Percentiles rank a stretch among this genome's conserved stretches.
phyloP scores from a whole-genome alignment of 1,140 invertebrate species.

The Probaryconus sp. region DNA sequence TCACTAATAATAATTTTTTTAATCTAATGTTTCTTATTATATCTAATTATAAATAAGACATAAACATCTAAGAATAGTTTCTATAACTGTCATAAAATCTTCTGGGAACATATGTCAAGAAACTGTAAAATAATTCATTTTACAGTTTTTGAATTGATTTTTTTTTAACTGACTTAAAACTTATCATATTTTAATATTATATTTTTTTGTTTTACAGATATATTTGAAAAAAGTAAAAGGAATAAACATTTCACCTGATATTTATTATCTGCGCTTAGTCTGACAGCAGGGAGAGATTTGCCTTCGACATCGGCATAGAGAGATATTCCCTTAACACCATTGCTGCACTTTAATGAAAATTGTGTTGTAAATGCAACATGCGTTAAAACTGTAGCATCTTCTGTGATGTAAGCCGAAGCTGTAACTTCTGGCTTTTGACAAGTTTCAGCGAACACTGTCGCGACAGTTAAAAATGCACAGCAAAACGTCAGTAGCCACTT shows the following conservation, averaged over 20 bases:
- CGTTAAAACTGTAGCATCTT: constrained; percentile 92
- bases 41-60: too few species aligned
- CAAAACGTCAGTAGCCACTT: constrained; percentile 41
- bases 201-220: neutral
- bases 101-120: too few species aligned
- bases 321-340: constrained; percentile 82
- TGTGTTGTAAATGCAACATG: constrained; percentile 89
- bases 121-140: too few species aligned
- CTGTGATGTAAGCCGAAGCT: constrained; percentile 88
- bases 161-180: too few species aligned
- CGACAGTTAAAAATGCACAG: constrained; percentile 13
- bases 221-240: neutral
- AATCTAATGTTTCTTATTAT: too few species aligned
- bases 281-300: constrained; percentile 87
- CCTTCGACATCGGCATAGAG: constrained; percentile 93
- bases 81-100: too few species aligned
- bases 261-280: constrained; percentile 83
- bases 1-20: too few species aligned
- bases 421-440: constrained; percentile 83
- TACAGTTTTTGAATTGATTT: too few species aligned
- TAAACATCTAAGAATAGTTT: too few species aligned
- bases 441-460: constrained; percentile 61
- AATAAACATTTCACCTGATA: constrained; percentile 83
- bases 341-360: constrained; percentile 84
- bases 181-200: too few species aligned